phyloP scores from a whole-genome alignment of 2,113 vertebrate species.

The Todiramphus chloris region DNA sequence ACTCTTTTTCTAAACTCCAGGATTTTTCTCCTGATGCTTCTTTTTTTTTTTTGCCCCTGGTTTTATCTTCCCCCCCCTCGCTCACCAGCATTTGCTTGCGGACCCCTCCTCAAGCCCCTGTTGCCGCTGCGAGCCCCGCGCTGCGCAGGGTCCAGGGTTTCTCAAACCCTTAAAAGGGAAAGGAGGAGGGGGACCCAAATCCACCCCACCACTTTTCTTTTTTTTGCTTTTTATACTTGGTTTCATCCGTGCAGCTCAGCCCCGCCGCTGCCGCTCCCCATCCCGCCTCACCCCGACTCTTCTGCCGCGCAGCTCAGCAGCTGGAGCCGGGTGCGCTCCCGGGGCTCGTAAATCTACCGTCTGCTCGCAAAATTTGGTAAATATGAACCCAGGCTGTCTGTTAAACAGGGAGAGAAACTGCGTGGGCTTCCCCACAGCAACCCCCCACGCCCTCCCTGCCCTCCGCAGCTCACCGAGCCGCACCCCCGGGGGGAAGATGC shows the following conservation, averaged over 20 bases:
- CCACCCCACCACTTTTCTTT: rapidly evolving
- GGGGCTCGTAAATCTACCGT: slow-evolving; percentile 10
- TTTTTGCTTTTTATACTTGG: background rate
- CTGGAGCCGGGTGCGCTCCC: background rate
- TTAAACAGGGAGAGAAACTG: background rate
- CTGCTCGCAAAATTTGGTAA: slow-evolving; percentile 4
- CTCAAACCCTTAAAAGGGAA: background rate
- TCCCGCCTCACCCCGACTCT: background rate
- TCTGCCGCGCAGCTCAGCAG: background rate
- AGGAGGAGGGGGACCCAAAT: background rate
- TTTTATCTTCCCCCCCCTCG: background rate
- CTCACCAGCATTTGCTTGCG: background rate
- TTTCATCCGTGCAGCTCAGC: background rate
- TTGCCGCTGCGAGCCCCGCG: background rate
- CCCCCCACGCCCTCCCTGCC: background rate
- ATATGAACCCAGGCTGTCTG: background rate
- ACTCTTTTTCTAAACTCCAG: background rate
- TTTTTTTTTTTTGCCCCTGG: background rate
- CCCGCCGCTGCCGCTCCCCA: background rate
- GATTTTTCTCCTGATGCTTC: background rate
- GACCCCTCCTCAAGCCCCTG: background rate
- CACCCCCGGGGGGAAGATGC: background rate
- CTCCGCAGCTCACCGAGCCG: background rate
- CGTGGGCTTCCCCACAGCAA: background rate
- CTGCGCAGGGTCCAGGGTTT: background rate